Base-by-base conservation (phyloP, 1,140 invertebrate species). In the Zaprionus ornatus region DNA sequence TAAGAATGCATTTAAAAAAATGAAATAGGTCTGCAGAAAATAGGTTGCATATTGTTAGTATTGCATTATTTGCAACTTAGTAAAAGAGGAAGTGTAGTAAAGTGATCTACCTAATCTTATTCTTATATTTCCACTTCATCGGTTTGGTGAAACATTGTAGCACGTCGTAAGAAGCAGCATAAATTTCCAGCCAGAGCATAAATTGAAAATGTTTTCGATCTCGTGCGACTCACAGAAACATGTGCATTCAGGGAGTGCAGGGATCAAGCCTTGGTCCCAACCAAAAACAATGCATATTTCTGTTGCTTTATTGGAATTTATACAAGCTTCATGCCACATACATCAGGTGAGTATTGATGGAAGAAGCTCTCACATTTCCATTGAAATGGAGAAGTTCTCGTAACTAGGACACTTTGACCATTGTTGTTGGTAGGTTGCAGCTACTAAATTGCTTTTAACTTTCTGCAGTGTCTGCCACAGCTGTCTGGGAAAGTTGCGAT, bases 151-250 rank as follows among this genome's bases (percentile, higher is more conserved):
- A 66, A 75, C 52, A 71, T 42, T 79, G 61, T 71, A 19, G n/a
- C 27, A 29, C 19, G 19, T 42, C 15, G 50, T 56, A 66, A 65
- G 61, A 54, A 56, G 25, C 56, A 40, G 40, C 45, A 56, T 35
- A 35, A 75, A 70, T 76, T 62, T 76, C 76, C 52, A 60, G 57
- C 62, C 52, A 13, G 6, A 13, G 52, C 67, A 70, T 79, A 71
- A 54, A 79, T 17, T 45, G 40, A 17, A 45, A 45, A 17, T 45
- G 40, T 78, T 61, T 55, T 1, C 56, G 15, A 42, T 45, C 17
- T 35, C 40, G 42, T 23, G 62, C 17, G 54, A 42, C 55, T 66
- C 37, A 57, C n/a, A 17, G 10, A 35, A 9, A 32, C 10, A 32
- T 0, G 10, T 40, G 32, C 25, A 10, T 10, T 63, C 13, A 0